phyloP scores from a whole-genome alignment of 2,888 invertebrate genomes.

The Hydriomena furcata region DNA sequence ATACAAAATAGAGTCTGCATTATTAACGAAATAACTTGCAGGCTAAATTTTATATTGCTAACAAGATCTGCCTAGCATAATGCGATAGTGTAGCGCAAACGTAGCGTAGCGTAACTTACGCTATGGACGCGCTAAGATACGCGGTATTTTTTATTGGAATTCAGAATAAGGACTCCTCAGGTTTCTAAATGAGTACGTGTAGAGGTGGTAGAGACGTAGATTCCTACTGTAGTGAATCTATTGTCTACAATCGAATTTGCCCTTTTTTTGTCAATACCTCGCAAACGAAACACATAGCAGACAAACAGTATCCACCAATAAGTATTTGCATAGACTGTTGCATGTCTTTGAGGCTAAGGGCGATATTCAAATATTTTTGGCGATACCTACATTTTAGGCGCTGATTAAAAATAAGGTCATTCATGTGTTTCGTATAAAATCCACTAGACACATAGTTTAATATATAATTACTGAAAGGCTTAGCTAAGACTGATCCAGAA shows the following conservation, averaged over 20 bases:
- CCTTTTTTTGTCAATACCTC: slow-evolving; percentile 27
- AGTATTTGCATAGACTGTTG: slow-evolving; percentile 38
- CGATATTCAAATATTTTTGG: background rate
- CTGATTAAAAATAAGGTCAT: slow-evolving; percentile 29
- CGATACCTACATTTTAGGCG: slow-evolving; percentile 37
- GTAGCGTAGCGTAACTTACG: no score
- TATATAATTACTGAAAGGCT: slow-evolving; percentile 27
- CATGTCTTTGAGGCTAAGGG: slow-evolving; percentile 35
- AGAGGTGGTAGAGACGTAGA: no score
- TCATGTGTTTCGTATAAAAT: slow-evolving; percentile 30
- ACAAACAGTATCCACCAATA: slow-evolving; percentile 39
- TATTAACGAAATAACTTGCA: no score
- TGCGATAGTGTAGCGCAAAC: no score
- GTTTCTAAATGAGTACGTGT: no score
- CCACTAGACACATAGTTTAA: slow-evolving; percentile 33
- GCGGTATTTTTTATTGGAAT: no score
- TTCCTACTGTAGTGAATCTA: no score
- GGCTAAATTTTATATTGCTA: no score
- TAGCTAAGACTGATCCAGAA: slow-evolving; percentile 45
- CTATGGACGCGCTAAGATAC: no score
- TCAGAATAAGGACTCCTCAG: no score
- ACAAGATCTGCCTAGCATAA: no score
- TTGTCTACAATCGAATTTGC: background rate
- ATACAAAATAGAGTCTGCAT: no score
- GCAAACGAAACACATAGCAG: slow-evolving; percentile 38